Conservation (phyloP, 2,888 invertebrate species). For the Parasteatoda lunata region DNA sequence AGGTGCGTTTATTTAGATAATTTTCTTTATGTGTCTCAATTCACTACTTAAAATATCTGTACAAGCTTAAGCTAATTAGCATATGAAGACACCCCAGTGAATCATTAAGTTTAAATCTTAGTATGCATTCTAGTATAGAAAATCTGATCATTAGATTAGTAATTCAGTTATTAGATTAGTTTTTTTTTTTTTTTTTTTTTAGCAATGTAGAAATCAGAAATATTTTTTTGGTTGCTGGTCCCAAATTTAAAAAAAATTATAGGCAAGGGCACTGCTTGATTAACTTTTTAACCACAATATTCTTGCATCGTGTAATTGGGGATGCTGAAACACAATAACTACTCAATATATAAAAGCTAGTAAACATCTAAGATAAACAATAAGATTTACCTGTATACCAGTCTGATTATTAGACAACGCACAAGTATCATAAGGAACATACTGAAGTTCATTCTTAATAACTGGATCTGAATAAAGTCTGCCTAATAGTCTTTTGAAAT, state of each 20-base stretch:
- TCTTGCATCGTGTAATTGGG: too few relatives aligned
- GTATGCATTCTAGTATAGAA: background rate
- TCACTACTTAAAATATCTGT: too few relatives aligned
- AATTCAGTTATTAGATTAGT: too few relatives aligned
- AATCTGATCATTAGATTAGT: too few relatives aligned
- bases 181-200: background rate
- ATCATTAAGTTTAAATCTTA: background rate
- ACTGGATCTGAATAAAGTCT: constrained; percentile 82
- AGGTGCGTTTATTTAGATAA: too few relatives aligned
- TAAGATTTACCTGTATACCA: constrained; percentile 76
- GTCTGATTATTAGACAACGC: constrained; percentile 86
- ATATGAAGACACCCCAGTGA: too few relatives aligned
- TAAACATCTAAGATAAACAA: background rate
- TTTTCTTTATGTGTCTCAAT: too few relatives aligned
- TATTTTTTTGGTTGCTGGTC: background rate
- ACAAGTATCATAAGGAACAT: constrained; percentile 86
- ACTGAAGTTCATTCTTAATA: constrained; percentile 87
- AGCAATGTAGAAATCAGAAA: constrained; percentile 6
- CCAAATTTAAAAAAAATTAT: too few relatives aligned
- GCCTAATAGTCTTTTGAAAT: constrained; percentile 94
- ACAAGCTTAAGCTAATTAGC: too few relatives aligned
- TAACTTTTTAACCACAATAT: too few relatives aligned
- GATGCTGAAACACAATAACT: background rate
- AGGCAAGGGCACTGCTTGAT: too few relatives aligned
- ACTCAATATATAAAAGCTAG: background rate